These are phyloP conservation scores for Coregonus ussuriensis DNA, from an alignment of 2,797 vertebrate species.

Conservation along the genomic window DNA sequence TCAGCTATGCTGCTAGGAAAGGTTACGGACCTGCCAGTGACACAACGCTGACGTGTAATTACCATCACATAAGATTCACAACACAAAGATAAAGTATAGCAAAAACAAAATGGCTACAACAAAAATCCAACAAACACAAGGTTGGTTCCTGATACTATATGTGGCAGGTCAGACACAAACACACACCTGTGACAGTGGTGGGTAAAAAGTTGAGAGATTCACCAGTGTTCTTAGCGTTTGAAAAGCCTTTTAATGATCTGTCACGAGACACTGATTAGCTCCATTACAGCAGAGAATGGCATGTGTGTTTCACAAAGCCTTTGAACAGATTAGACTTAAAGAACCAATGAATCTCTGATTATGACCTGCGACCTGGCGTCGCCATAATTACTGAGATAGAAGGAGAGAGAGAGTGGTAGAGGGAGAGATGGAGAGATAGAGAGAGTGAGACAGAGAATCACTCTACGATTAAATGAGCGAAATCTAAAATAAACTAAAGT, in stretches of 20 bases:
- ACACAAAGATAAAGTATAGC: constrained; percentile 5
- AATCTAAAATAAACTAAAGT: constrained; percentile 14
- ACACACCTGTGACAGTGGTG: constrained; percentile 13
- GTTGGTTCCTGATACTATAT: constrained; percentile 43
- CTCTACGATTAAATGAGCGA: not conserved
- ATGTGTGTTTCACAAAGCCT: constrained; percentile 64
- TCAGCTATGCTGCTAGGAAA: not conserved
- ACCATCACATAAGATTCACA: constrained; percentile 24
- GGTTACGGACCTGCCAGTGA: constrained; percentile 23
- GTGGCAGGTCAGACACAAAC: constrained; percentile 22
- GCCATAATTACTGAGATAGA: constrained; percentile 37
- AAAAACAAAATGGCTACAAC: constrained; percentile 40
- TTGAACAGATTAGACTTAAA: constrained; percentile 64
- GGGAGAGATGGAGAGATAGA: constrained; percentile 15
- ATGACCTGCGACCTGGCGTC: constrained; percentile 44
- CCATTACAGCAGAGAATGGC: constrained; percentile 70
- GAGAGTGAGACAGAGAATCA: constrained; percentile 9
- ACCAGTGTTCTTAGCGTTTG: constrained; percentile 63
- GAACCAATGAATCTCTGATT: constrained; percentile 43
- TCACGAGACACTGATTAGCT: constrained; percentile 71
- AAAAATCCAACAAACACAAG: constrained; percentile 53
- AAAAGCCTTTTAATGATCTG: constrained; percentile 77
- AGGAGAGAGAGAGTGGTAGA: constrained; percentile 20
- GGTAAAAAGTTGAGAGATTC: constrained; percentile 61
- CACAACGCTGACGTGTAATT: constrained; percentile 2